Base-by-base conservation (phyloP, 2,888 invertebrate genomes). In the Arge pagana region DNA sequence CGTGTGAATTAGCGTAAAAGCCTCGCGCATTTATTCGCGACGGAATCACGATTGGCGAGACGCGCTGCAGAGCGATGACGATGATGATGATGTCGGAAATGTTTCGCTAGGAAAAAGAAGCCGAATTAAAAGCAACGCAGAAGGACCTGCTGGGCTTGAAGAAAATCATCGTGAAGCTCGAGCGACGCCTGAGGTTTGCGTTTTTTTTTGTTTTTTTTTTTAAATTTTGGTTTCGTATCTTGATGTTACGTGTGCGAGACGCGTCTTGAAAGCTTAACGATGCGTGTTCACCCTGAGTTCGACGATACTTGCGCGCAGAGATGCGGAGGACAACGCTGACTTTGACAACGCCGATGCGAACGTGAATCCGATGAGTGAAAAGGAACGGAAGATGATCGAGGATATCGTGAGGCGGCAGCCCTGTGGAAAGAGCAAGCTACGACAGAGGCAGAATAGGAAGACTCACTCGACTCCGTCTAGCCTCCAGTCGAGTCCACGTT, bases 21-120 rank as follows among this genome's bases (percentile, higher is more conserved):
- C n/a, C n/a, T n/a, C n/a, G n/a, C n/a, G n/a, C n/a, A n/a, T n/a
- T n/a, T n/a, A n/a, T n/a, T n/a, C n/a, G n/a, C n/a, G n/a, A n/a
- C n/a, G n/a, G n/a, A n/a, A n/a, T n/a, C n/a, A n/a, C n/a, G n/a
- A n/a, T n/a, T n/a, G n/a, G n/a, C n/a, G n/a, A n/a, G n/a, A n/a
- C n/a, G n/a, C n/a, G n/a, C n/a, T n/a, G n/a, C n/a, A n/a, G n/a
- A n/a, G n/a, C n/a, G n/a, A n/a, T n/a, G n/a, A n/a, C n/a, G n/a
- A n/a, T n/a, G n/a, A n/a, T n/a, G n/a, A n/a, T n/a, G n/a, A n/a
- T 10, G 1, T n/a, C n/a, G n/a, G n/a, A n/a, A n/a, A n/a, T n/a
- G n/a, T n/a, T n/a, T n/a, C n/a, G n/a, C n/a, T 54, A 69, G 69
- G 60, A 67, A 8, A 65, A 56, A 8, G 69, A 69, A 24, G 48